Evolutionary conservation across 2,113 vertebrate genomes (phyloP).

Genomic region (Caranx melampygus): DNA sequence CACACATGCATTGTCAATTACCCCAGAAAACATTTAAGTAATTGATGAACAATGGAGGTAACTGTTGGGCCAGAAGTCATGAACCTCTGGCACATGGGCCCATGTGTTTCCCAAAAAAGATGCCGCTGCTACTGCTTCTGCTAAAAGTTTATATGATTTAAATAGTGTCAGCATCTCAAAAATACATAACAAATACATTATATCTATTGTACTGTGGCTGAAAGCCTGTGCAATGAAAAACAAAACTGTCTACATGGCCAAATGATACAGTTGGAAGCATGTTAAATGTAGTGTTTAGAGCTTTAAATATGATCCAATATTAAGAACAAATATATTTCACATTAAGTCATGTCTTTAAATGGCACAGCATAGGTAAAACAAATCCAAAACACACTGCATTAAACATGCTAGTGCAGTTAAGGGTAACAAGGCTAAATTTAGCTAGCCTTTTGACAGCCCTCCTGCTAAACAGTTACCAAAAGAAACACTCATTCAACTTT

Average conservation of each 20-base stretch:
- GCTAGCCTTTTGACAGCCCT: not conserved
- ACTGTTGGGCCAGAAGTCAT: not conserved
- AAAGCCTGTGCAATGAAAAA: not conserved
- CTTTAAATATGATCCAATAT: not conserved
- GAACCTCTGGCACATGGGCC: not conserved
- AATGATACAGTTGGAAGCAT: not conserved
- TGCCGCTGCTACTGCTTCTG: too few species aligned
- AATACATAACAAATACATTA: too few species aligned
- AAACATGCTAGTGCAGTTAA: not conserved
- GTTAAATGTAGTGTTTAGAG: not conserved
- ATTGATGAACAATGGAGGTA: not conserved
- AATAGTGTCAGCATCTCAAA: too few species aligned
- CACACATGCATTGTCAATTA: not conserved
- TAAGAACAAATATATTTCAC: not conserved
- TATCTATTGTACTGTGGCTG: not conserved
- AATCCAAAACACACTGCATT: not conserved
- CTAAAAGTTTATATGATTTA: too few species aligned
- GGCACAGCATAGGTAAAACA: not conserved
- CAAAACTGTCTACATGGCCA: not conserved
- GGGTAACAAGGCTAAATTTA: not conserved
- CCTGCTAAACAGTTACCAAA: not conserved
- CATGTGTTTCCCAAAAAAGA: not conserved
- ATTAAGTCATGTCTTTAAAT: not conserved
- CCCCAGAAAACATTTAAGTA: not conserved
- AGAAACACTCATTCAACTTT: constrained; percentile 9